Conservation (phyloP, 1,140 invertebrate species). For the Drosophila melanogaster region Release_6_plus_ISO1_MT NT_033779.5:20991501-20992000, state of each 20-base stretch:
- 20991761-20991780: not conserved
- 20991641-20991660: not conserved
- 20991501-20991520: no score
- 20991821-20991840: slow-evolving; percentile 70
- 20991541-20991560: slow-evolving; percentile 70
- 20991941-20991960: slow-evolving; percentile 12
- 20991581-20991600: slow-evolving; percentile 75
- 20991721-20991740: no score
- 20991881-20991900: slow-evolving; percentile 61
- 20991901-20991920: slow-evolving; percentile 48
- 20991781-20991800: not conserved
- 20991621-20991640: slow-evolving; percentile 54
- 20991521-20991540: slow-evolving; percentile 5
- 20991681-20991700: no score
- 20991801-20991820: slow-evolving; percentile 5
- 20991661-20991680: not conserved
- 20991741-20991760: not conserved
- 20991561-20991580: slow-evolving; percentile 79
- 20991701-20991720: no score
- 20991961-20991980: slow-evolving; percentile 44
- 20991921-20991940: slow-evolving; percentile 54
- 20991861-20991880: slow-evolving; percentile 80
- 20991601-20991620: slow-evolving; percentile 79
- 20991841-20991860: slow-evolving; percentile 79
- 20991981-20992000: slow-evolving; percentile 76